Evolutionary conservation across 35 echinoderm and acorn worm species (phyloP).

Genomic region (Chiridota heheva): DNA sequence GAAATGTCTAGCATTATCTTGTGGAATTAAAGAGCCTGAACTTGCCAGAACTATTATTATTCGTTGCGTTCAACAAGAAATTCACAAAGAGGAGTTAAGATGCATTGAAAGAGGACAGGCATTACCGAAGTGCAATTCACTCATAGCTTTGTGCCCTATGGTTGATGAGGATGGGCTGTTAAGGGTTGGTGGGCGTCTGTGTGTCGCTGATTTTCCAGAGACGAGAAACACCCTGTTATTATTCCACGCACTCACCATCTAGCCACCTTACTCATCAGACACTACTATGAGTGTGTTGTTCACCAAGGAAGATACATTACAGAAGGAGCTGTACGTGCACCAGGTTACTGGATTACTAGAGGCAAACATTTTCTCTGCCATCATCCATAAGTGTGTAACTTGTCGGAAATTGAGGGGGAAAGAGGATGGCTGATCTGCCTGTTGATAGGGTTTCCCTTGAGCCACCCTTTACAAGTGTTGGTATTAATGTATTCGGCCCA

Average conservation of each 20-base stretch:
- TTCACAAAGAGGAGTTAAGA: not conserved
- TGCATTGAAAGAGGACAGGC: not conserved
- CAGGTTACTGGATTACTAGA: constrained; percentile 19
- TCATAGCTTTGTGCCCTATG: constrained; percentile 12
- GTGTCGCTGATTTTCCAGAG: not conserved
- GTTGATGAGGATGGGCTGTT: constrained; percentile 11
- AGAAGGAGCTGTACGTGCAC: constrained; percentile 21
- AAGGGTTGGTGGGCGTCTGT: constrained; percentile 13
- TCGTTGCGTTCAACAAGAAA: not conserved
- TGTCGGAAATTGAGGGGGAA: not conserved
- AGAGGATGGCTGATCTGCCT: constrained; percentile 8
- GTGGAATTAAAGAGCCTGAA: not conserved
- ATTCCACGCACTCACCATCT: constrained; percentile 1
- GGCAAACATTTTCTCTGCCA: not conserved
- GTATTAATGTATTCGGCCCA: constrained; percentile 31
- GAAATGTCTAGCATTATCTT: not conserved
- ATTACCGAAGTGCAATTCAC: not conserved
- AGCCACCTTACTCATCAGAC: constrained; percentile 10
- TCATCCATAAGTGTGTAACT: not conserved
- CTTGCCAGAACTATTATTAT: not conserved
- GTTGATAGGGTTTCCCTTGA: not conserved
- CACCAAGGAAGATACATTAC: constrained; percentile 45
- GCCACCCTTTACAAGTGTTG: constrained; percentile 14
- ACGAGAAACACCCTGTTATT: constrained; percentile 12
- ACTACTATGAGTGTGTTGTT: constrained; percentile 1